Percentiles rank a stretch among this genome's conserved stretches.
phyloP scores from a whole-genome alignment of 2,888 invertebrate genomes.

The Cephus sareptanus region DNA sequence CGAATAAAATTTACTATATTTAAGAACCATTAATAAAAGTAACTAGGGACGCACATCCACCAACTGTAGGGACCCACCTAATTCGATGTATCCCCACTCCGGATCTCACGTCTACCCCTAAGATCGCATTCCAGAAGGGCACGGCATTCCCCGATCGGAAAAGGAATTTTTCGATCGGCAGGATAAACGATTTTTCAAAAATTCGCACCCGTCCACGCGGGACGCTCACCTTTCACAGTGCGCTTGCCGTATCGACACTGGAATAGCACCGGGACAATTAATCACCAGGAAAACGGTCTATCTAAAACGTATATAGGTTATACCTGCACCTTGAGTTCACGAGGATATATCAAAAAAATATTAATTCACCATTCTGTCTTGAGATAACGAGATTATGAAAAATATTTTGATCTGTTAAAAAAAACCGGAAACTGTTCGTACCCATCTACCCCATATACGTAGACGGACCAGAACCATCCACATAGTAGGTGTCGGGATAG shows the following conservation, averaged over 20 bases:
- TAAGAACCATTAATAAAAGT: background rate
- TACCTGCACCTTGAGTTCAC: background rate
- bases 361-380: background rate
- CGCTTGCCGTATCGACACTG: constrained; percentile 42
- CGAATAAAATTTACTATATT: background rate
- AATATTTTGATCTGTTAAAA: background rate
- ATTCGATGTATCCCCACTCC: background rate
- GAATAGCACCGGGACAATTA: constrained; percentile 57
- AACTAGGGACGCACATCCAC: background rate
- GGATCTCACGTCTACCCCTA: background rate
- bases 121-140: background rate
- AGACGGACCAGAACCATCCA: background rate
- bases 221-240: constrained; percentile 28
- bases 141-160: background rate
- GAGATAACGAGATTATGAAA: background rate
- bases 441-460: background rate
- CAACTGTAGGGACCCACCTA: background rate
- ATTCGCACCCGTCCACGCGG: constrained; percentile 22
- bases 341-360: background rate
- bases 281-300: constrained; percentile 54
- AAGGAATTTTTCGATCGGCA: background rate
- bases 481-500: background rate
- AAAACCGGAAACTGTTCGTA: background rate
- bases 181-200: constrained; percentile 24
- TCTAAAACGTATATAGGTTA: background rate